Base-by-base conservation (phyloP, 2,113 vertebrate genomes). In the Cygnus atratus region DNA sequence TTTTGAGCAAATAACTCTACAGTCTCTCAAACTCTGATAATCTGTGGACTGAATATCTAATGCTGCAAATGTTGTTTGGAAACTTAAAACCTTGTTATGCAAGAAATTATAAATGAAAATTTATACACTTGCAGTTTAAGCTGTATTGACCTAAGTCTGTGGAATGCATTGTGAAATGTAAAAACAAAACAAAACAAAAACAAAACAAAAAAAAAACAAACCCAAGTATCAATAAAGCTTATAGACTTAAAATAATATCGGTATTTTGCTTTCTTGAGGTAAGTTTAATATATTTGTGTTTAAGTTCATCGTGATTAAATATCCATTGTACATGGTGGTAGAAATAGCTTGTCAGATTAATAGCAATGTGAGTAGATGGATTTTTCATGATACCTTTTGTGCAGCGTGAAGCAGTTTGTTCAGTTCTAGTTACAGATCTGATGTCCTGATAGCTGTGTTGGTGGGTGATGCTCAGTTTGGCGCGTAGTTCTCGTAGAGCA, bases 151-250 rank as follows among this genome's bases (percentile, higher is more conserved):
- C 97, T 98, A 98, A 97, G 98, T 99, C 98, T 99, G 98, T 99
- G 99, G 99, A 99, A 99, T 99, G 99, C 99, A 98, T 99, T 99
- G 99, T 99, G 98, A 99, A 98, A 98, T 99, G 98, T 99, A 98
- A 99, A 99, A 98, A 96, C 65, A 75, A 57, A 35, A 37, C n/a
- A 29, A 44, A 13, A 25, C 17, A 26, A 26, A 25, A 48, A 37
- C 8, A 48, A 7, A 2, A 37, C 37, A 96, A 68, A 55, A 54
- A 54, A 77, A n/a, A 22, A 63, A 28, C 97, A 98, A 98, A 96
- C 84, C 95, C 95, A 95, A 98, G 97, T 98, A 98, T 98, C 98
- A 99, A 99, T 99, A 99, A 99, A 99, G 99, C 99, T 99, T 99
- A 98, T 99, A 99, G 98, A 99, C 95, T 94, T 96, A 95, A 97